phyloP scores from a whole-genome alignment of 1,140 invertebrate species.

The Apocrypta bakeri region DNA sequence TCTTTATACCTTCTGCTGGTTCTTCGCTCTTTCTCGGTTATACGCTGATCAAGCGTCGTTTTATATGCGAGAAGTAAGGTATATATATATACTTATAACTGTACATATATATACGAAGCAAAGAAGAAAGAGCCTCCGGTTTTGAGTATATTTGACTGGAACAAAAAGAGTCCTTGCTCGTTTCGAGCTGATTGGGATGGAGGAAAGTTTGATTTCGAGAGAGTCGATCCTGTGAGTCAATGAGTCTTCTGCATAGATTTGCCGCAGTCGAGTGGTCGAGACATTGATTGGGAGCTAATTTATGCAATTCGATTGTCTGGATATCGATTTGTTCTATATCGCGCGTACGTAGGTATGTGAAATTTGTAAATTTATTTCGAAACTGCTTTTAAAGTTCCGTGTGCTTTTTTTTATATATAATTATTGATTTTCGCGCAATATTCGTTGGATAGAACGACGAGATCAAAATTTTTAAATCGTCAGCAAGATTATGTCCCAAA shows the following conservation, averaged over 20 bases:
- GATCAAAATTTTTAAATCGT: too few species aligned
- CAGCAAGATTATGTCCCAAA: too few species aligned
- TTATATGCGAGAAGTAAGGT: neutral
- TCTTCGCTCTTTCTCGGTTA: too few species aligned
- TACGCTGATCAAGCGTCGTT: neutral
- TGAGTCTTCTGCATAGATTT: neutral
- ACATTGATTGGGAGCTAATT: neutral
- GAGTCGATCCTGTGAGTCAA: neutral
- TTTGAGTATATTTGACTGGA: neutral
- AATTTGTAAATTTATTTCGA: neutral
- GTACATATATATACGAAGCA: too few species aligned
- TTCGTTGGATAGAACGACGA: too few species aligned
- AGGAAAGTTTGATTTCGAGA: neutral
- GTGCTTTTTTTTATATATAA: too few species aligned
- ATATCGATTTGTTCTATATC: neutral
- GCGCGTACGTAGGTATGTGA: neutral
- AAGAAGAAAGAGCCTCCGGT: neutral
- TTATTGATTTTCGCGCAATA: too few species aligned
- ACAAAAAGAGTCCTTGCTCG: neutral
- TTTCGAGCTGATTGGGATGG: neutral
- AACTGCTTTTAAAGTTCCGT: neutral
- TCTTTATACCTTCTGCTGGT: neutral
- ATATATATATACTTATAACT: too few species aligned
- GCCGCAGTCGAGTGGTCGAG: neutral
- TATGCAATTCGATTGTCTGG: neutral